Evolutionary conservation across 2,113 vertebrate genomes (phyloP), one percentile per base, ranked within the genome.

Genomic region (Calidris pugnax): DNA sequence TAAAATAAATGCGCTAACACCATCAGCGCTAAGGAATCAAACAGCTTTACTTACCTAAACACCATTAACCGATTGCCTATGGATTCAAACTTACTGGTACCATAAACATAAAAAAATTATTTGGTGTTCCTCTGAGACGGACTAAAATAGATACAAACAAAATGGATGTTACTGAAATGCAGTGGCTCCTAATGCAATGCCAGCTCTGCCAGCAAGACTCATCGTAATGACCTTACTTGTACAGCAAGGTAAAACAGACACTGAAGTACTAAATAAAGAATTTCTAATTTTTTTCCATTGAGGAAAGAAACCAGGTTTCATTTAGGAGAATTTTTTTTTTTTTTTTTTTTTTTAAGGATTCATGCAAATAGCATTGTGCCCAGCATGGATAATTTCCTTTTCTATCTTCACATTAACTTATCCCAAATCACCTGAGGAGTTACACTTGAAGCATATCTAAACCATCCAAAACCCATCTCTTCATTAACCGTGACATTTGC

Each of bases 221-320:
- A 43, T 12, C 0, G 0, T 12, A 69, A 45, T 71, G 21, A 37
- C 27, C 22, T 53, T 7, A 18, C 37, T 63, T 35, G 20, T 14
- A 63, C 35, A 72, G 82, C 59, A 55, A 53, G 20, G 33, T 48
- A 33, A 47, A 74, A 67, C 0, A 3, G 51, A 51, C 8, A 11
- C 11, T 4, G 1, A 41, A 47, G 32, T 1, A 50, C 10, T 30
- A 68, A 82, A 63, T 6, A 2, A 71, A 57, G 8, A 74, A 11
- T 24, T 64, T 57, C 50, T 30, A 12, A 30, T 16, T 64, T 39
- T 18, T 32, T 11, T 33, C 43, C 43, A 9, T 4, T 33, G 13
- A 19, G 53, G n/a, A n/a, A 73, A 80, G 35, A 57, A 56, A 50
- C 6, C 20, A 64, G 20, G 16, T 18, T 74, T 63, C 67, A 28